Conservation (phyloP, 1,140 invertebrate species). For the Arion vulgaris region DNA sequence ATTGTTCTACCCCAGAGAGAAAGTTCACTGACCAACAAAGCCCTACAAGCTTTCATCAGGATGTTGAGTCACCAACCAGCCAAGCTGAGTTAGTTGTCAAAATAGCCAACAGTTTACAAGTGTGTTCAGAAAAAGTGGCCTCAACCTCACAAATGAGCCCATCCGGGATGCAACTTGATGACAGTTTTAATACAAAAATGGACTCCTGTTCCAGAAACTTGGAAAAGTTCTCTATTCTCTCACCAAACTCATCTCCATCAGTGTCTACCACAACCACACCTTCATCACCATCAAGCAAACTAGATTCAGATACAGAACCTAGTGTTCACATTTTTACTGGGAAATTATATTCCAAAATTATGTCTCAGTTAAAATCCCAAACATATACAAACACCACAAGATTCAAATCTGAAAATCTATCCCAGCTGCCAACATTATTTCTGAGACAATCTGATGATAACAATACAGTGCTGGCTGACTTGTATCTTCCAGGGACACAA, state of each 20-base stretch:
- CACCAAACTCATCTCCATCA: slow-evolving; percentile 7
- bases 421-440: neutral
- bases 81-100: neutral
- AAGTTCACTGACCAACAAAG: neutral
- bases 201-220: neutral
- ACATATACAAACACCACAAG: neutral
- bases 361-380: neutral
- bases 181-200: slow-evolving; percentile 36
- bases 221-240: slow-evolving; percentile 16
- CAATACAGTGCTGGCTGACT: neutral
- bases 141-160: neutral
- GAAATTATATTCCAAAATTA: slow-evolving; percentile 12
- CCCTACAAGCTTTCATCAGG: neutral
- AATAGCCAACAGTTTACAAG: neutral
- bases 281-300: neutral
- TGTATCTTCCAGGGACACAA: neutral
- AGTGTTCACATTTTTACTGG: slow-evolving; percentile 18
- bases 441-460: neutral
- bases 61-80: neutral
- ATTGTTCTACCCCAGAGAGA: slow-evolving; percentile 11
- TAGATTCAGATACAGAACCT: neutral
- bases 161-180: neutral
- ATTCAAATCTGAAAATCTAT: neutral
- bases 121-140: neutral
- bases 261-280: neutral